Evolutionary conservation across 1,140 invertebrate species (phyloP).

Genomic region (Kradibia gibbosae): DNA sequence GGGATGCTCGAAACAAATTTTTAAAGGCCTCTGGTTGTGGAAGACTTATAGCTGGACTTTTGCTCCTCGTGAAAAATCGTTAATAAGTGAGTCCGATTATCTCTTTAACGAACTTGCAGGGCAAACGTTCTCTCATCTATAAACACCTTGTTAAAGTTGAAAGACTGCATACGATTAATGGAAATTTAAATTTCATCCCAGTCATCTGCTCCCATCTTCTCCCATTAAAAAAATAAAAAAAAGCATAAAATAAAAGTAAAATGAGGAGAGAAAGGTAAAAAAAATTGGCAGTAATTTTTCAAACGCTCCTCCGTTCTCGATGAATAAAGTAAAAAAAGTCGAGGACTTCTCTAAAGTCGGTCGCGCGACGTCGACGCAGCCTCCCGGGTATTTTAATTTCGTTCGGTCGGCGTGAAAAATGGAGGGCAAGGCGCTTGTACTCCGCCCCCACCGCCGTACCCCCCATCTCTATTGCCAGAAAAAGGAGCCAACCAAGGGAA

Average conservation of each 20-base stretch:
- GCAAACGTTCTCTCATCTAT: background rate
- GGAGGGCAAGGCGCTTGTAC: background rate
- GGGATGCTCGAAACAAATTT: no score
- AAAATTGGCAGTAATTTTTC: slow-evolving; percentile 4
- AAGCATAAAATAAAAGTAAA: no score
- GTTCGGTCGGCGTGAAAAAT: slow-evolving; percentile 48
- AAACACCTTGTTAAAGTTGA: background rate
- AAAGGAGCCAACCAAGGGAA: slow-evolving; percentile 2
- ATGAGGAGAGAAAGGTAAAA: background rate
- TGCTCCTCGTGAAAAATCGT: background rate
- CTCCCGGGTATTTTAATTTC: slow-evolving; percentile 49
- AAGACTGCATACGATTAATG: background rate
- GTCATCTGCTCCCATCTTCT: background rate
- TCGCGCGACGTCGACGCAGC: background rate
- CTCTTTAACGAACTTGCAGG: background rate
- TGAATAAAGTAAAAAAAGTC: slow-evolving; percentile 27
- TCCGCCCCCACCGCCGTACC: background rate
- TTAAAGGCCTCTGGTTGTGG: no score
- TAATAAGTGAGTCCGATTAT: background rate
- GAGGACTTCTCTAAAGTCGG: background rate
- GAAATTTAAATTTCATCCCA: background rate
- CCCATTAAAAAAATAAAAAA: no score
- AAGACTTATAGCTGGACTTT: background rate
- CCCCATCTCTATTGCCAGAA: no score
- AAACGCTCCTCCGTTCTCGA: background rate